Evolutionary conservation across 2,113 vertebrate species (phyloP), one percentile per base, ranked within the genome.

Genomic region (Bujurquina vittata): DNA sequence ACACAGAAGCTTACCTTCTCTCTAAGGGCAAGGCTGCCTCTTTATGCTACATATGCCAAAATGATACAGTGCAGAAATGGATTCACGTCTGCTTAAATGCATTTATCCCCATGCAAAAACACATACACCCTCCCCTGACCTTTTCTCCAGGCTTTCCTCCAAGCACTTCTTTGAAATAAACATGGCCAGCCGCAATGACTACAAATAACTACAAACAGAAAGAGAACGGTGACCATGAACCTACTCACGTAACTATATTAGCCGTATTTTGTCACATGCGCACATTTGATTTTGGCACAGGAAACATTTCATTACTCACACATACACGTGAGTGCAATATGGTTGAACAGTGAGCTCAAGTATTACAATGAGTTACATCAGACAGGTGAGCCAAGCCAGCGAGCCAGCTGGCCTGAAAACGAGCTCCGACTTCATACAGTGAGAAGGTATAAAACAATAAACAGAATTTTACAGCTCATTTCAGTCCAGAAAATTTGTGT

Each of bases 361-460:
- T 80, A 81, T 90, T 90, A 83, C 86, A 77, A 40, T 61, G 85
- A 78, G 86, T 90, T 87, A 79, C 91, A 89, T 90, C 88, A 90
- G 83, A 80, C 72, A 84, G 84, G 80, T 89, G 43, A 80, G 76
- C 81, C 67, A 79, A 80, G 80, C 79, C 81, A 78, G 40, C 56
- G 67, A 77, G 87, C 86, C 88, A 90, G 80, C 80, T 93, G 90
- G 91, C 89, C 63, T n/a, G 33, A 65, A 88, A 77, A 88, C 90
- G 89, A 89, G 81, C 61, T 43, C 54, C 87, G 88, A 85, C 80
- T 89, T 92, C 87, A 87, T 86, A 69, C 15, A 55, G 77, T 46
- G 43, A 43, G 33, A 52, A 20, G 52, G 49, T 83, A 85, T 84
- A 84, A 91, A 89, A 83, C 6, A 1, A 84, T 82, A 81, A 87